Evolutionary conservation across 1,140 invertebrate species (phyloP), one percentile per base, ranked within the genome.

Genomic region (Cyclina sinensis): DNA sequence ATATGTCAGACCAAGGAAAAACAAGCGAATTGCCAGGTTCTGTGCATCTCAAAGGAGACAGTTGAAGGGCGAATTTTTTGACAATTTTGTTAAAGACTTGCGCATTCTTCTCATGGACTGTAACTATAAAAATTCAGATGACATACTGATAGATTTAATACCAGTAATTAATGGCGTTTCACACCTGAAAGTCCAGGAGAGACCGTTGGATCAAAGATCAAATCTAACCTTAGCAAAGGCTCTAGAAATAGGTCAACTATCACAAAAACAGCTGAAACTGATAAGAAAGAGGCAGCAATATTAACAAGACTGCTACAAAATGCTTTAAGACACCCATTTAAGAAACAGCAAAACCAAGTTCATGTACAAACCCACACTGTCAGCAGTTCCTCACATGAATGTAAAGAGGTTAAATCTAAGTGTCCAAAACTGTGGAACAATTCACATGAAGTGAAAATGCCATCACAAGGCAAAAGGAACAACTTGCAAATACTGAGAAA

Each of bases 401-500:
- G 39, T 37, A 68, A 68, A 68, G 62, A 32, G 0, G 35, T 27
- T 27, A 62, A 68, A 18, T 12, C 30, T 43, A 48, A 57, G n/a
- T 32, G 21, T 62, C 21, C 54, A n/a, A 62, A 57, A 51, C 32
- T 59, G 48, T 74, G 27, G 65, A 43, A 76, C 57, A 81, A 9
- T 5, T 46, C 89, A 76, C 57, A 39, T 57, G 21, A 76, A 68
- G 24, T 30, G 59, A 0, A 89, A 70, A 30, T 86, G 86, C 46
- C 90, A n/a, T n/a, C n/a, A n/a, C n/a, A n/a, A 54, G 18, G 86
- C 74, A 62, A 24, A 21, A 37, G 86, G 90, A 35, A 73, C 73
- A 7, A 70, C 12, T 16, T 90, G 86, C 35, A 85, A 82, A 12
- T 85, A 85, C 39, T 90, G 86, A n/a, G 48, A 70, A 88, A 27